These are phyloP conservation scores for Diploscapter pachys DNA, from an alignment of 1,140 invertebrate species.

Conservation along the genomic window DNA sequence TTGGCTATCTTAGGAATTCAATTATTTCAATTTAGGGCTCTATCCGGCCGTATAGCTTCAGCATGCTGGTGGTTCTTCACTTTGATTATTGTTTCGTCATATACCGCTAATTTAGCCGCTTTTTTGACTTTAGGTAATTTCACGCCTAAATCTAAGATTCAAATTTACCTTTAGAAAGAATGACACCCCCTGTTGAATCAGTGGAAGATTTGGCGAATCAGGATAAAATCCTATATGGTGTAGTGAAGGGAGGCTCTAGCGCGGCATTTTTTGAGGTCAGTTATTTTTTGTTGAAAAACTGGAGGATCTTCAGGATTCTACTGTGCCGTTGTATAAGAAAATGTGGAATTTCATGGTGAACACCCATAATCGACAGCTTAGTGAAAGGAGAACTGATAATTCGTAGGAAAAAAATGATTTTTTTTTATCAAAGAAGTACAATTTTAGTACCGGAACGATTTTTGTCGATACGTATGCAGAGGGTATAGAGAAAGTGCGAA, in stretches of 20 bases:
- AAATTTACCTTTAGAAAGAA: conserved; percentile 17
- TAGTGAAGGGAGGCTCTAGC: conserved; percentile 78
- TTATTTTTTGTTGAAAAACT: not conserved
- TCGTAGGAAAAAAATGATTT: conserved; percentile 6
- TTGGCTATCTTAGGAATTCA: not conserved
- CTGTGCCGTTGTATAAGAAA: conserved; percentile 80
- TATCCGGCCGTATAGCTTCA: conserved; percentile 87
- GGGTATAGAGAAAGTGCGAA: conserved; percentile 75
- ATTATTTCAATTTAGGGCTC: conserved; percentile 67
- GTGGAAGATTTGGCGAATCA: conserved; percentile 89
- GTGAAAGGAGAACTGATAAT: conserved; percentile 8
- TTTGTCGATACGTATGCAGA: conserved; percentile 79
- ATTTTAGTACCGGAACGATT: conserved; percentile 42
- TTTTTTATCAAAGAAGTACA: not conserved
- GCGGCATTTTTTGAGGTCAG: conserved; percentile 83
- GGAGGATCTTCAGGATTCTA: conserved; percentile 66
- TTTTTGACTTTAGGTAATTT: conserved; percentile 74
- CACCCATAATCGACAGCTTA: conserved; percentile 21
- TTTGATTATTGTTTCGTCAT: conserved; percentile 92
- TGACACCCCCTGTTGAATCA: conserved; percentile 63
- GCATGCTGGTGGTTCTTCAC: conserved; percentile 99
- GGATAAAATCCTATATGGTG: conserved; percentile 91
- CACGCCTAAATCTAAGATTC: not conserved
- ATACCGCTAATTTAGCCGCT: conserved; percentile 96
- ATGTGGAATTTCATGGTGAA: conserved; percentile 90